phyloP scores from a whole-genome alignment of 2,797 vertebrate species.

The Galaxias olidus region DNA sequence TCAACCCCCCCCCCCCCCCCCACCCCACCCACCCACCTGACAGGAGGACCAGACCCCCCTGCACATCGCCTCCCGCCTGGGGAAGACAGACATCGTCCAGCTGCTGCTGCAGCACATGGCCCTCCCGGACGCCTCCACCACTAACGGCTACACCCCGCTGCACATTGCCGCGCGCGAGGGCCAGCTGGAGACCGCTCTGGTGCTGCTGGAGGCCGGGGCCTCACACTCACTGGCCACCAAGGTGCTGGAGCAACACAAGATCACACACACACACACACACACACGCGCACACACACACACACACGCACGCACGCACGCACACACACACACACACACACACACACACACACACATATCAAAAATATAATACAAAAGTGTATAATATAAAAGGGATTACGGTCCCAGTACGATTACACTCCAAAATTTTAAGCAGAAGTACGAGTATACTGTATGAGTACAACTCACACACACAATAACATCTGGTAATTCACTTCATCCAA shows the following conservation, averaged over 20 bases:
- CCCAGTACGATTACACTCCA: too few relatives aligned
- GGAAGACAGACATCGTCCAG: conserved; percentile 96
- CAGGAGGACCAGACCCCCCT: conserved; percentile 98
- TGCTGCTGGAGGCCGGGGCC: conserved; percentile 92
- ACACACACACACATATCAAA: neutral
- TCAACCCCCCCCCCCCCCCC: neutral
- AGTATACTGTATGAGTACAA: neutral
- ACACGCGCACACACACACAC: neutral
- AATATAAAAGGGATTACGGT: too few relatives aligned
- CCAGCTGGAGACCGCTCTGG: conserved; percentile 88
- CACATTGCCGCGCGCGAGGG: conserved; percentile 96
- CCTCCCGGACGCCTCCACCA: conserved; percentile 91
- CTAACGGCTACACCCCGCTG: conserved; percentile 92
- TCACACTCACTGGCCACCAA: conserved; percentile 93
- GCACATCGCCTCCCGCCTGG: conserved; percentile 94
- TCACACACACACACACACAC: conserved; percentile 3
- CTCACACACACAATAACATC: neutral
- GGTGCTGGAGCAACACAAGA: conserved; percentile 62
- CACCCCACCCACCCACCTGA: neutral
- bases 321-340: neutral
- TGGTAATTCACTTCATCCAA: too few relatives aligned
- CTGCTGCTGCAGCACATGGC: conserved; percentile 95
- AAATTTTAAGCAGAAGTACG: too few relatives aligned
- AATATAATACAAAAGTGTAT: neutral
- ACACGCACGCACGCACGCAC: neutral